A percentile compares a stretch with the other conserved stretches of the same genome.
Conservation (phyloP, 2,797 vertebrate genomes). For the Columba guinea region DNA sequence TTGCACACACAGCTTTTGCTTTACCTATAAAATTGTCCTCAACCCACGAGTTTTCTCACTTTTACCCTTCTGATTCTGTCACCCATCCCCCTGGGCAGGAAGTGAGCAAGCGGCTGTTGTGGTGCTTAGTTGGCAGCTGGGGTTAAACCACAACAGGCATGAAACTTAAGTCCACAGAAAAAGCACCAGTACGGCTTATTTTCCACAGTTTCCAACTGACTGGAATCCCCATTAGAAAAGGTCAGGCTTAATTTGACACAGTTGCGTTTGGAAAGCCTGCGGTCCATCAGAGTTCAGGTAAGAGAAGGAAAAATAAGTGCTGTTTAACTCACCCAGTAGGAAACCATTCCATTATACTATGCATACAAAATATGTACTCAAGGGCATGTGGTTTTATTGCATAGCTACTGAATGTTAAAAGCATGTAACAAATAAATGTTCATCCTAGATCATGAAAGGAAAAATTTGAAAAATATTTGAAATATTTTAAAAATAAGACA, state of each 20-base stretch:
- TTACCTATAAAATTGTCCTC: too few relatives aligned
- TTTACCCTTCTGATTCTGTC: too few relatives aligned
- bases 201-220: conserved; percentile 37
- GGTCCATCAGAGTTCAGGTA: neutral
- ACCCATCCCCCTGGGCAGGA: too few relatives aligned
- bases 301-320: neutral
- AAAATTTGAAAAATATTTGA: neutral
- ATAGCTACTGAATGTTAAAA: conserved; percentile 23
- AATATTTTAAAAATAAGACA: conserved; percentile 30
- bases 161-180: neutral
- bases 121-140: too few relatives aligned
- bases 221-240: conserved; percentile 38
- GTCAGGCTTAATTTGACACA: conserved; percentile 54
- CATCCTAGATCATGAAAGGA: conserved; percentile 24
- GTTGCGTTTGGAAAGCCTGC: neutral
- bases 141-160: neutral
- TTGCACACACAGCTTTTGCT: too few relatives aligned
- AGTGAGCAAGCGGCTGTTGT: too few relatives aligned
- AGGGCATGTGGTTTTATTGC: conserved; percentile 27
- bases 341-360: conserved; percentile 46
- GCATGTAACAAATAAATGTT: conserved; percentile 46
- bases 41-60: too few relatives aligned
- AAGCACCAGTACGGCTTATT: neutral
- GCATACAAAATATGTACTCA: conserved; percentile 9
- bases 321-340: conserved; percentile 14